Percentiles rank a stretch among this genome's conserved stretches.
Evolutionary conservation across 2,888 invertebrate genomes (phyloP).

Genomic region (Caenorhabditis panamensis): DNA sequence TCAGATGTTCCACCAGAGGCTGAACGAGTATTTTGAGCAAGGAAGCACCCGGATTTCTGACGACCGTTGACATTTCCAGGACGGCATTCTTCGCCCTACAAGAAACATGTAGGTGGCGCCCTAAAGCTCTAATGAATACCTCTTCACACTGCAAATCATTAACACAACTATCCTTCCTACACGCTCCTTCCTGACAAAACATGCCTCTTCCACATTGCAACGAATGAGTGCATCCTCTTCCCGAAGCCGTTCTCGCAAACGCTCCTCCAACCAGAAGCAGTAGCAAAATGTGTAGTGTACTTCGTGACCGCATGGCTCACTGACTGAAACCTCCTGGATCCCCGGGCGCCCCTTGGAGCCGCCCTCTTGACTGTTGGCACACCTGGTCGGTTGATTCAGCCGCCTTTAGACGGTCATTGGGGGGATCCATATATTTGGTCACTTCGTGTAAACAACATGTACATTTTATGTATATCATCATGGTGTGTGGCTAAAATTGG

Average conservation of each 20-base stretch:
- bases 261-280: constrained; percentile 2
- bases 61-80: constrained; percentile 73
- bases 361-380: constrained; percentile 45
- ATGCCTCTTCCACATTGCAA: constrained; percentile 64
- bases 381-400: constrained; percentile 52
- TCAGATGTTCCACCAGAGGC: constrained; percentile 47
- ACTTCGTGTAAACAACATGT: constrained; percentile 57
- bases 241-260: constrained; percentile 21
- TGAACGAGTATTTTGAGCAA: constrained; percentile 38
- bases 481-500: constrained; percentile 37
- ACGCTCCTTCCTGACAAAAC: constrained; percentile 62
- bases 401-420: background rate
- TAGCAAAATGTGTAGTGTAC: constrained; percentile 13
- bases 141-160: constrained; percentile 59
- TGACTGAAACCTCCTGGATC: constrained; percentile 33
- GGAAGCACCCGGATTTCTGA: constrained; percentile 72
- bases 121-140: too few species aligned
- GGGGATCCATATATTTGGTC: constrained; percentile 29
- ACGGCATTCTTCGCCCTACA: constrained; percentile 73
- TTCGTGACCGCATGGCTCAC: constrained; percentile 36
- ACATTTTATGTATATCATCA: constrained; percentile 55
- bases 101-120: background rate
- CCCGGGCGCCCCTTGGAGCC: constrained; percentile 1
- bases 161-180: constrained; percentile 62
- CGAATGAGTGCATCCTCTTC: constrained; percentile 54